Conservation (phyloP, 2,888 invertebrate genomes). For the Lepidocyrtoides sp. region DNA sequence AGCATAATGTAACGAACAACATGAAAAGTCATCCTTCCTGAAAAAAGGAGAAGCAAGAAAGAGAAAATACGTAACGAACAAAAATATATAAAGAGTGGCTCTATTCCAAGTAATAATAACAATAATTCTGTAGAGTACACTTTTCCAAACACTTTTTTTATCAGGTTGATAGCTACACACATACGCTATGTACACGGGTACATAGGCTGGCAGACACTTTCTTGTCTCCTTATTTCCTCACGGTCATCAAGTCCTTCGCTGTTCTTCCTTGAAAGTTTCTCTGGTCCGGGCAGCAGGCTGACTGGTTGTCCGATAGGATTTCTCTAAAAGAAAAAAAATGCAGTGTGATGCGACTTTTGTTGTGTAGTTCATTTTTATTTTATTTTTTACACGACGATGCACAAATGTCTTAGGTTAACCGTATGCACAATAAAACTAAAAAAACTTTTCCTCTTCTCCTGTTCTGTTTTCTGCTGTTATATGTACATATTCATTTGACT, state of each 20-base stretch:
- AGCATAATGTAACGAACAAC: slow-evolving; percentile 50
- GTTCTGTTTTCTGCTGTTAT: not conserved
- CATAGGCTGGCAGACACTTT: slow-evolving; percentile 43
- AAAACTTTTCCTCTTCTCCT: slow-evolving; percentile 12
- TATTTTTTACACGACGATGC: slow-evolving; percentile 51
- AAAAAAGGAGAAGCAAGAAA: not conserved
- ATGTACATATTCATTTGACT: not conserved
- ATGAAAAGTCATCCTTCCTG: slow-evolving; percentile 9
- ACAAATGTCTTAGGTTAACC: slow-evolving; percentile 64
- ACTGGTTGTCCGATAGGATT: slow-evolving; percentile 47
- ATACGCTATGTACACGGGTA: not conserved
- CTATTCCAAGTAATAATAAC: not conserved
- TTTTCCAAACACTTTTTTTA: not conserved
- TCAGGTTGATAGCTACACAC: not conserved
- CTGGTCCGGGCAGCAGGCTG: slow-evolving; percentile 25
- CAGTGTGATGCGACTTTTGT: too few relatives aligned
- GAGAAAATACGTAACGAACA: slow-evolving; percentile 30
- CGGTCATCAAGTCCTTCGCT: slow-evolving; percentile 23
- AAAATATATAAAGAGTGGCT: not conserved
- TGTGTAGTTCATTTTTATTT: slow-evolving; percentile 35
- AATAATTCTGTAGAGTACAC: not conserved
- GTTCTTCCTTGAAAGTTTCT: slow-evolving; percentile 53
- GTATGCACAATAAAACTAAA: slow-evolving; percentile 67
- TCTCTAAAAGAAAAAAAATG: not conserved
- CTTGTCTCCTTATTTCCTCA: slow-evolving; percentile 34